These are phyloP conservation scores for Drosophila arizonae DNA, from an alignment of 1,140 invertebrate genomes.

Conservation along the genomic window DNA sequence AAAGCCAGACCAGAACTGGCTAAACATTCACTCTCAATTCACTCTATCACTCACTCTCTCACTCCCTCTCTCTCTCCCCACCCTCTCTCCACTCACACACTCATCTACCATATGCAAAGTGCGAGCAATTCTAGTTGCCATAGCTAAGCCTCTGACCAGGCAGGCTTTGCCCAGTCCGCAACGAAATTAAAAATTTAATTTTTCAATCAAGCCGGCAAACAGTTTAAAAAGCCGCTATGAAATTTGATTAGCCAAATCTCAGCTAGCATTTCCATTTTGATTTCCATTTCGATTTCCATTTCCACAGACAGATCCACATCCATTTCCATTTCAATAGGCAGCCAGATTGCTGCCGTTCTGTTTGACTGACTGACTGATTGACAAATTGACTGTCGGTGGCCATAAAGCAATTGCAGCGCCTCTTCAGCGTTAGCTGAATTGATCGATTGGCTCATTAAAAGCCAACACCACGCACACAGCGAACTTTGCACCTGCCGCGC, in stretches of 20 bases:
- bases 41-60: too few species aligned
- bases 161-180: slow-evolving; percentile 36
- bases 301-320: background rate
- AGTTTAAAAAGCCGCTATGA: slow-evolving; percentile 47
- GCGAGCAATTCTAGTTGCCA: too few species aligned
- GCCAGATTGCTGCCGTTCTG: slow-evolving; percentile 3
- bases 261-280: slow-evolving; percentile 19
- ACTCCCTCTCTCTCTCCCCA: background rate
- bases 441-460: slow-evolving; percentile 21
- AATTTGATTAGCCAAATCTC: slow-evolving; percentile 54
- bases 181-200: slow-evolving; percentile 76
- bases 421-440: background rate
- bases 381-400: too few species aligned
- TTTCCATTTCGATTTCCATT: slow-evolving; percentile 10
- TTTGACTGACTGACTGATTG: slow-evolving; percentile 17
- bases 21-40: background rate
- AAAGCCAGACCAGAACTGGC: too few species aligned
- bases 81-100: background rate
- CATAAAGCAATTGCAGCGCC: background rate
- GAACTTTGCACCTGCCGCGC: slow-evolving; percentile 30
- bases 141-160: background rate
- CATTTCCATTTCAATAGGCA: slow-evolving; percentile 18
- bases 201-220: slow-evolving; percentile 69
- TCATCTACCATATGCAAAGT: background rate
- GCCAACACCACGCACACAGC: background rate